These are phyloP conservation scores for Lasioglossum leucozonium DNA, from an alignment of 2,888 invertebrate genomes.

Conservation along the genomic window DNA sequence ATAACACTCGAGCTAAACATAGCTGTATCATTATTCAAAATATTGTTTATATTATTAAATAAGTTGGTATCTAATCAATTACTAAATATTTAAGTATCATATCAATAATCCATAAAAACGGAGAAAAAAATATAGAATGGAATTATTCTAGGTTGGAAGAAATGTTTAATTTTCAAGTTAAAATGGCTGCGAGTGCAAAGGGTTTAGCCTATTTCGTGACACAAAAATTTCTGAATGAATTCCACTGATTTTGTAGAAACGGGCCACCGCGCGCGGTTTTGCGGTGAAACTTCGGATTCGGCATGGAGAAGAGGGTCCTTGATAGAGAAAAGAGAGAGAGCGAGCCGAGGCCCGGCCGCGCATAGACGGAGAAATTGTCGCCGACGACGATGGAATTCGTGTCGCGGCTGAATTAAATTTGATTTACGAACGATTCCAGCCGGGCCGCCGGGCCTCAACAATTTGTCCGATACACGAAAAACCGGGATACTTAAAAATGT, in stretches of 20 bases:
- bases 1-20: no score
- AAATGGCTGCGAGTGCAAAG: no score
- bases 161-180: no score
- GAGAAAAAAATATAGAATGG: no score
- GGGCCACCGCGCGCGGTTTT: background rate
- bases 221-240: background rate
- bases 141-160: no score
- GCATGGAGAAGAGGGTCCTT: background rate
- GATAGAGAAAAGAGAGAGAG: constrained; percentile 29
- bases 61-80: no score
- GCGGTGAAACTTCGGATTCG: constrained; percentile 32
- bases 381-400: constrained; percentile 18
- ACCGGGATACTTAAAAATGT: background rate
- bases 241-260: background rate
- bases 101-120: no score
- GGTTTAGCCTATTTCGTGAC: background rate
- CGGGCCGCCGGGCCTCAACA: background rate
- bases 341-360: background rate
- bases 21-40: no score
- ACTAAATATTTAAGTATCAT: no score
- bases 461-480: background rate
- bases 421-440: background rate
- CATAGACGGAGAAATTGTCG: constrained; percentile 23
- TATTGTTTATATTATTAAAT: no score
- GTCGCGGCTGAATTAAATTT: constrained; percentile 22